phyloP scores from a whole-genome alignment of 2,113 vertebrate species.

The Microcebus lehilahytsara region DNA sequence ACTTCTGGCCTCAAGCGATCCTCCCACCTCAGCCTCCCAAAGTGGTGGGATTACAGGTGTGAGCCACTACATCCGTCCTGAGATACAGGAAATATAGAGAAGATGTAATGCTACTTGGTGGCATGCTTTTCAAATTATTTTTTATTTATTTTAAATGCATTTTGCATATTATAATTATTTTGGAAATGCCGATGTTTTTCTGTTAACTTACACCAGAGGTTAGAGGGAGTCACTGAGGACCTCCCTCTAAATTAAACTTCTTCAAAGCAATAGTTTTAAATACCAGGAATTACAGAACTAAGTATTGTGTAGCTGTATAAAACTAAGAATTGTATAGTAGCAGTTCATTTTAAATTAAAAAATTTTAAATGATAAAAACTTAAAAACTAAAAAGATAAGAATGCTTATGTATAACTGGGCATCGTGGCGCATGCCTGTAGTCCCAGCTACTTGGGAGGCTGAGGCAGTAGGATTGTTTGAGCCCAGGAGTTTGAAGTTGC shows the following conservation, averaged over 20 bases:
- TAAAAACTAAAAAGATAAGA: conserved; percentile 10
- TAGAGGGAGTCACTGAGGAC: neutral
- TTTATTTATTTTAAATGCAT: neutral
- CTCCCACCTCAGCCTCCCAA: too few species aligned
- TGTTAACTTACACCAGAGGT: neutral
- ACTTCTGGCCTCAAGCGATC: too few species aligned
- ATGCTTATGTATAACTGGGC: neutral
- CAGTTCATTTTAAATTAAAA: neutral
- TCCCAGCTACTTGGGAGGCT: too few species aligned
- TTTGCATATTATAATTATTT: conserved; percentile 42
- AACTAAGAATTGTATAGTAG: neutral
- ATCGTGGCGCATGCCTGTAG: too few species aligned
- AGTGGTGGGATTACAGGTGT: too few species aligned
- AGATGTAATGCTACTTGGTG: neutral
- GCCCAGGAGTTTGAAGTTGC: too few species aligned
- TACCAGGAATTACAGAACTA: neutral
- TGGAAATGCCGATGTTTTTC: neutral
- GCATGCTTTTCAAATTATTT: neutral
- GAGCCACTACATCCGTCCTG: neutral
- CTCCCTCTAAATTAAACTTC: neutral
- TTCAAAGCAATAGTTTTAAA: conserved; percentile 29
- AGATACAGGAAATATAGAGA: neutral
- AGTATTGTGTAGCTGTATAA: neutral
- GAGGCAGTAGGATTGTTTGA: too few species aligned
- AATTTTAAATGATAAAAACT: neutral